Evolutionary conservation across 92 coral and sea anemone genomes (phyloP), one percentile per base, ranked within the genome.

Genomic region (Phenganax marumi): DNA sequence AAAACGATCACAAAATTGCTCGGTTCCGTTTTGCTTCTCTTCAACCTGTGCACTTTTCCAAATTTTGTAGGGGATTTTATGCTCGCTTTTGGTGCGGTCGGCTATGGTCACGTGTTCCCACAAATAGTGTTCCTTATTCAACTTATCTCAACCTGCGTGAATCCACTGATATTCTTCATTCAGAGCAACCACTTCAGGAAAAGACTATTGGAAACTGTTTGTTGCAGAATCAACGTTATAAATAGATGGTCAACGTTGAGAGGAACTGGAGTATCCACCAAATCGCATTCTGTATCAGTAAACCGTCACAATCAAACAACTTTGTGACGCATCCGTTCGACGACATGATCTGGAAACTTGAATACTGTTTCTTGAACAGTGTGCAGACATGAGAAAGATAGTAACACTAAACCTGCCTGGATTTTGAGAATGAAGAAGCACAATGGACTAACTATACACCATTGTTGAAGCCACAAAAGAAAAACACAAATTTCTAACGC

Each of bases 1-100:
- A 87, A 84, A 74, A 76, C 55, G 33, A 82, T 87, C 73, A 87
- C 90, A 47, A 87, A 87, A 71, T 77, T 87, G 87, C 87, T 87
- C 8, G 70, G 85, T 7, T 77, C 83, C 77, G 85, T 87, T 22
- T 73, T 82, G 18, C 43, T 71, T 50, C 68, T 87, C 7, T 87
- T 83, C 82, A 66, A 76, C 62, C 56, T 87, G 60, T 87, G 90
- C 55, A 83, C 81, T 68, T 87, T 82, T 17, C 72, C 90, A 7
- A 82, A 87, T 26, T 76, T 68, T 43, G 62, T 84, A 25, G 64
- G 75, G 8, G 85, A 87, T 51, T 77, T 48, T 23, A 58, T 87
- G 48, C 84, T 83, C 24, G 77, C 75, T 63, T 84, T 78, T 19
- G 83, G 83, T 47, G 65, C 51, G 10, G 22, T 78, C 18, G 83